Evolutionary conservation across 2,888 invertebrate species (phyloP), one percentile per base, ranked within the genome.

Genomic region (Latrodectus elegans): DNA sequence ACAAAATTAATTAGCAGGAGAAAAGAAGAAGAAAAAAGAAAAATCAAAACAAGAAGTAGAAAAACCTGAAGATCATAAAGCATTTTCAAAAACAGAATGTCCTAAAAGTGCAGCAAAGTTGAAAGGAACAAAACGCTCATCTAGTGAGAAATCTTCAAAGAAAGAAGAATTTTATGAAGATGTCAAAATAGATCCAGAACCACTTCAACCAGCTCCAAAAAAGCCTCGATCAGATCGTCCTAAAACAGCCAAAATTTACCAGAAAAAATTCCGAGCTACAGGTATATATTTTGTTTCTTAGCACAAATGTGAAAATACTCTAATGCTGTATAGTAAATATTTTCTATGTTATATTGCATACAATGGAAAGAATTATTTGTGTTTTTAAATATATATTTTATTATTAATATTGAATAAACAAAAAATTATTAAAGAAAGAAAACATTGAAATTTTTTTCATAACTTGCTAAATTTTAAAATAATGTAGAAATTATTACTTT

Each of bases 191-290:
- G 91, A 90, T 10, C 88, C 71, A 76, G 86, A 84, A 8, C 78
- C 89, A 90, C 88, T 90, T 12, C 91, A 91, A 10, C 91, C 92
- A 3, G 92, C 92, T 71, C 91, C 92, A 8, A 92, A 92, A 89
- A 92, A 92, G 10, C 84, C 89, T 12, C 91, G 90, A 14, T 65
- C 80, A 22, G 91, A 91, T 76, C 93, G 97, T 91, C 95, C 96
- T 8, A 97, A 97, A 93, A 97, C 97, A 65, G 97, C 97, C 0
- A 98, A 97, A 94, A 96, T 96, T 17, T 97, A 95, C 92, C 95
- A 97, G 92, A 96, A 97, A 0, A 97, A 96, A 93, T 97, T 97
- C 93, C 94, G 98, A 90, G 97, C 97, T 76, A 97, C 97, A 91
- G 97, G 92, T 60, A 60, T n/a, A 60, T 6, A 15, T 15, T n/a